Percentiles rank a stretch among this genome's conserved stretches.
phyloP scores from a whole-genome alignment of 1,140 invertebrate species.

The Papilio helenus region DNA sequence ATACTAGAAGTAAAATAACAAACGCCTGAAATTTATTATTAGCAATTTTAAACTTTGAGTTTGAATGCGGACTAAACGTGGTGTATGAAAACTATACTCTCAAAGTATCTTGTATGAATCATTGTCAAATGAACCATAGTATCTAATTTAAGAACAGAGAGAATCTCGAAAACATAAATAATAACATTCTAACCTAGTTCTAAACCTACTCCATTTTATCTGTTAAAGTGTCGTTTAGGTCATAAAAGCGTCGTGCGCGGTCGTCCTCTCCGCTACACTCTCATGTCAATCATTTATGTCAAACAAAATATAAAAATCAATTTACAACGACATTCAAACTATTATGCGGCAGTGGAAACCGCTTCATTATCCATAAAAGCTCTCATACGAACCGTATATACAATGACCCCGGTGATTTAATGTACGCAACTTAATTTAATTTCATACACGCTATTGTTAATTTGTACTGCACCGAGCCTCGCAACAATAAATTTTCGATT shows the following conservation, averaged over 20 bases:
- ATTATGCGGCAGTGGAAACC: constrained; percentile 71
- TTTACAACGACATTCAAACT: constrained; percentile 68
- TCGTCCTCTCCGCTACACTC: constrained; percentile 55
- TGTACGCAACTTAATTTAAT: constrained; percentile 59
- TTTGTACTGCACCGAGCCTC: constrained; percentile 71
- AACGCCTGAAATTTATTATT: too few species aligned
- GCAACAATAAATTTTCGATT: constrained; percentile 82
- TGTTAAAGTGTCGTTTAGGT: constrained; percentile 61
- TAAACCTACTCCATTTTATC: too few species aligned
- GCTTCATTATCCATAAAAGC: constrained; percentile 79
- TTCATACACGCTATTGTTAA: constrained; percentile 80
- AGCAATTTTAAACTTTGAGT: too few species aligned
- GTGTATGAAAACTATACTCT: too few species aligned
- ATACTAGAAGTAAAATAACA: too few species aligned
- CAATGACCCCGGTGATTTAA: constrained; percentile 69
- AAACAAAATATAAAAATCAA: constrained; percentile 84
- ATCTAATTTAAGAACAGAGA: too few species aligned
- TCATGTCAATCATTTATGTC: constrained; percentile 82
- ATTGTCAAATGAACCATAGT: too few species aligned
- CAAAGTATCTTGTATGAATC: too few species aligned
- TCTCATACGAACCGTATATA: constrained; percentile 48
- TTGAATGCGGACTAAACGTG: too few species aligned
- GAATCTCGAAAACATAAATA: too few species aligned
- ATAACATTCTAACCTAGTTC: too few species aligned
- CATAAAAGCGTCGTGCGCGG: constrained; percentile 65